These are phyloP conservation scores for Aricia artaxerxes DNA, from an alignment of 2,888 invertebrate species.

Conservation along the genomic window DNA sequence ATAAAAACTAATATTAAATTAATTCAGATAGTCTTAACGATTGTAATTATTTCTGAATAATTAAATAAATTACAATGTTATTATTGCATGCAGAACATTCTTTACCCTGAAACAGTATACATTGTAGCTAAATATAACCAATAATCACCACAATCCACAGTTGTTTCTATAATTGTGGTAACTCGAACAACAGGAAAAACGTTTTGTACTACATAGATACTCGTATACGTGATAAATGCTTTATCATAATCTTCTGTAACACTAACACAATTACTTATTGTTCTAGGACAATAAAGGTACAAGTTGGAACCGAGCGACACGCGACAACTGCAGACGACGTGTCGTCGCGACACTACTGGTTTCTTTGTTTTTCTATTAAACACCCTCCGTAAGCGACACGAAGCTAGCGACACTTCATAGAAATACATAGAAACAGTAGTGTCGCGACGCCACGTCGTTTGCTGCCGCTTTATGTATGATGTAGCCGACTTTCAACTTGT, in stretches of 20 bases:
- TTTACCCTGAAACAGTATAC: constrained; percentile 1
- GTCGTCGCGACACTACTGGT: too few species aligned
- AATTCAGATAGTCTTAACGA: not conserved
- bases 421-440: too few species aligned
- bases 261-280: constrained; percentile 1
- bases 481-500: too few species aligned
- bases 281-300: not conserved
- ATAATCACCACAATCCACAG: not conserved
- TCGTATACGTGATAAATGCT: not conserved
- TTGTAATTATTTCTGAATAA: not conserved
- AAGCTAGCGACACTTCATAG: too few species aligned
- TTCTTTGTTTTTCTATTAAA: too few species aligned
- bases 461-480: too few species aligned
- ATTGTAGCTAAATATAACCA: constrained; percentile 5
- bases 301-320: too few species aligned
- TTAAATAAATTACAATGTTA: not conserved
- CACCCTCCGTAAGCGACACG: too few species aligned
- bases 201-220: constrained; percentile 8
- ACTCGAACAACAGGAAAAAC: constrained; percentile 7
- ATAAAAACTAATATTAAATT: not conserved
- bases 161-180: not conserved
- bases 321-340: too few species aligned
- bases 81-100: not conserved
- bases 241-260: constrained; percentile 1
- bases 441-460: too few species aligned